Evolutionary conservation across 2,797 vertebrate species (phyloP), one percentile per base, ranked within the genome.

Genomic region (Gallinago nigripennis): DNA sequence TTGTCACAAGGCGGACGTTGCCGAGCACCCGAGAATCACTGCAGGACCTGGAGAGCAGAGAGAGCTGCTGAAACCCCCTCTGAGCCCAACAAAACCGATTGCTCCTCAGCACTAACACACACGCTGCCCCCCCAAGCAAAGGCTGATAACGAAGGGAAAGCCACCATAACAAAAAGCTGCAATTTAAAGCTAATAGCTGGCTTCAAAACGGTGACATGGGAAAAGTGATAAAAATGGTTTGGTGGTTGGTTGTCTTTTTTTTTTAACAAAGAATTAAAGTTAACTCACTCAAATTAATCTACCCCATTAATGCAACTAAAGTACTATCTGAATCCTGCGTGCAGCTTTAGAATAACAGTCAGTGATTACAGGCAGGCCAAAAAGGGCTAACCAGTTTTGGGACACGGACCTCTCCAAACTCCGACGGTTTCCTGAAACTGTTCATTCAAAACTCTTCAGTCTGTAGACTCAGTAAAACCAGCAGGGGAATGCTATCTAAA

Each of bases 71-170:
- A 39, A 86, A 73, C 35, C 13, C 6, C 83, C 30, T 25, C 65
- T 9, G 41, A 25, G 30, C 3, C 16, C 9, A 46, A 72, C 48
- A 90, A 81, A 95, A 60, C 33, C 46, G 56, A 92, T 30, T 27
- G 28, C n/a, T 41, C 43, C 54, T 24, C 71, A 94, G 93, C 91
- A 96, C 14, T 14, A 83, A 83, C 70, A 97, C 89, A 76, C 14
- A 17, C 8, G 45, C 30, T 4, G 27, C 43, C 45, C 77, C 57
- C 25, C 33, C 69, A 54, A 57, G 75, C 53, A 79, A 37, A 64
- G 76, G 6, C 21, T 19, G 48, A 6, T 1, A 51, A 31, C 5
- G 33, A 72, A 58, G 19, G 28, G 50, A 79, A 76, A 90, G 56
- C 61, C 30, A 37, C 56, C 48, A 57, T 41, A 75, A 18, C 9